A percentile compares a stretch with the other conserved stretches of the same genome.
Evolutionary conservation across 2,888 invertebrate genomes (phyloP).

Genomic region (Coelopa pilipes): DNA sequence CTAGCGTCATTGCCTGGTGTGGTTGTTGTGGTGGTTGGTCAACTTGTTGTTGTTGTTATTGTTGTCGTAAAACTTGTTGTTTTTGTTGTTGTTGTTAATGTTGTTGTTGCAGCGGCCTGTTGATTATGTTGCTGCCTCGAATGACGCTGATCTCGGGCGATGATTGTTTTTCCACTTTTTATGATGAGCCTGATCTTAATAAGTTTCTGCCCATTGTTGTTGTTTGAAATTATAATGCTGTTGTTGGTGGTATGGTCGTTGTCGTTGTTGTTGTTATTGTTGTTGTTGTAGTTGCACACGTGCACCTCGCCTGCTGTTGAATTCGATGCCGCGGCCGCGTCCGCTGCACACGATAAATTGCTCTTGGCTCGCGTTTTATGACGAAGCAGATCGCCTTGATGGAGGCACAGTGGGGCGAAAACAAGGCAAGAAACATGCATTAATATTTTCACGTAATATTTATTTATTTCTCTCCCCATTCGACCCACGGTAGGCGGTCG

Average conservation of each 20-base stretch:
- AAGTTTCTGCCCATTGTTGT: neutral
- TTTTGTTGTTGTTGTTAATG: conserved; percentile 10
- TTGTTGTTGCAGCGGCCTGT: conserved; percentile 5
- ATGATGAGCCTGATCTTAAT: neutral
- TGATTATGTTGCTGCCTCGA: neutral
- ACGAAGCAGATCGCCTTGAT: conserved; percentile 30
- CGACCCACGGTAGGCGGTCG: neutral
- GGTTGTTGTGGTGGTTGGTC: too few relatives aligned
- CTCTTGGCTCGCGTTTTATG: neutral
- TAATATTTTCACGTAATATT: too few relatives aligned
- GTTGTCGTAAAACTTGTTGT: neutral
- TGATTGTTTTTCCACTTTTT: too few relatives aligned
- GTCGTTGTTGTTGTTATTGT: conserved; percentile 27
- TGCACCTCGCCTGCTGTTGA: conserved; percentile 23
- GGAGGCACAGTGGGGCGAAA: conserved; percentile 12
- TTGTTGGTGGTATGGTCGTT: conserved; percentile 21
- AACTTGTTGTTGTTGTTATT: too few relatives aligned
- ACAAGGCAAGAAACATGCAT: too few relatives aligned
- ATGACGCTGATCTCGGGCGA: too few relatives aligned
- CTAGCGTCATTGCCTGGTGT: too few relatives aligned
- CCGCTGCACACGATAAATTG: conserved; percentile 1
- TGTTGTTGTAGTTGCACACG: conserved; percentile 31
- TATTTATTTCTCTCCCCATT: too few relatives aligned
- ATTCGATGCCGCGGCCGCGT: neutral
- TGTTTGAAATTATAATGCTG: neutral